phyloP scores from a whole-genome alignment of 2,888 invertebrate species.

The Villa cingulata region DNA sequence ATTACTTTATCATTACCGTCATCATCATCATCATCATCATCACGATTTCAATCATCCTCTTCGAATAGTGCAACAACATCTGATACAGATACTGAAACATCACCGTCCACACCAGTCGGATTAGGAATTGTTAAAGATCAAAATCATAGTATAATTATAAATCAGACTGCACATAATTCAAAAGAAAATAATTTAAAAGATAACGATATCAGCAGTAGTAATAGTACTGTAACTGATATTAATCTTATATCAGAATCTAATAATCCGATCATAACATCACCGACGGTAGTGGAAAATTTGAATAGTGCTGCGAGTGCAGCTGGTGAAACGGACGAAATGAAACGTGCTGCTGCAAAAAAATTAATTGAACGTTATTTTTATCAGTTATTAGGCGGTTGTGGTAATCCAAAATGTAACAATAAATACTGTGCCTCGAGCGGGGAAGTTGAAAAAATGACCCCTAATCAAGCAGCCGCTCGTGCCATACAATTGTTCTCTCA shows the following conservation, averaged over 20 bases:
- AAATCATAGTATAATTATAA: neutral
- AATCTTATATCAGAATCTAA: constrained; percentile 3
- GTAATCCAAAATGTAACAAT: constrained; percentile 75
- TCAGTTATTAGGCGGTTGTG: constrained; percentile 84
- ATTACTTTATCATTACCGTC: neutral
- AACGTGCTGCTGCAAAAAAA: constrained; percentile 65
- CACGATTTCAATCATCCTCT: neutral
- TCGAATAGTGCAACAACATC: neutral
- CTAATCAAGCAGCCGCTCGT: constrained; percentile 81
- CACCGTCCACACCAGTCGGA: neutral
- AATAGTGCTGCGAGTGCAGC: constrained; percentile 3
- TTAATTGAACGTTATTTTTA: constrained; percentile 86
- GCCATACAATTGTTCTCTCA: constrained; percentile 76
- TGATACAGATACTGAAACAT: neutral
- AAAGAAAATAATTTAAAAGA: constrained; percentile 1
- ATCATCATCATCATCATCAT: neutral
- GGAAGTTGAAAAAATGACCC: constrained; percentile 59
- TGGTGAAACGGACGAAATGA: constrained; percentile 49
- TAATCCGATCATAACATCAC: constrained; percentile 1
- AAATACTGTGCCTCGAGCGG: constrained; percentile 82
- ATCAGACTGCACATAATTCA: neutral
- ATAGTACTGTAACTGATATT: constrained; percentile 11
- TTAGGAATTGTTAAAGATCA: neutral
- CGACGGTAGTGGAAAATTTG: too few relatives aligned
- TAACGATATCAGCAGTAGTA: constrained; percentile 14